Evolutionary conservation across 2,797 vertebrate genomes (phyloP), one percentile per base, ranked within the genome.

Genomic region (Novumbra hubbsi): DNA sequence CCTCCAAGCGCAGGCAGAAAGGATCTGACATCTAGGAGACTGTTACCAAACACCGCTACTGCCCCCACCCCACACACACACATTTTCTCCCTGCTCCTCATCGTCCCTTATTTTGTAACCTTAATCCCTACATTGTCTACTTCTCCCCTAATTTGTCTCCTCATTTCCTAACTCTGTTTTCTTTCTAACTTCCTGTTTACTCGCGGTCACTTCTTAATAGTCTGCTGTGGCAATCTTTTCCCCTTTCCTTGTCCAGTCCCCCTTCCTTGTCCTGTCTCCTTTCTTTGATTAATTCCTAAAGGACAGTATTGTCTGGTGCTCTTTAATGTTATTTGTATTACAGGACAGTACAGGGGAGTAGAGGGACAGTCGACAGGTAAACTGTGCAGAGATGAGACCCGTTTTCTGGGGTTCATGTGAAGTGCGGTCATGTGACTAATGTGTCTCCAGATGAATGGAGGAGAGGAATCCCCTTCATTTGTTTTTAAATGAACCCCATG

Each of bases 1-100:
- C 97, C 5, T 98, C 96, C 77, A 98, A 98, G 83, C 93, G 96
- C 76, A 88, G 96, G 30, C 95, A 96, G 74, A 97, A 96, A 84
- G 96, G 96, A 5, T 97, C 96, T 0, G 96, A 96, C 0, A 95
- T 94, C 38, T 98, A 94, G 91, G 89, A 74, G 68, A 17, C 68
- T 70, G 57, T 48, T 55, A 24, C 21, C 28, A 19, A 65, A 83
- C 76, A 77, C 73, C 64, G 72, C 75, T 76, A 45, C 74, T 71
- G 0, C 24, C 68, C 28, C 75, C 79, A 3, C 41, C 41, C 41
- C 41, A 38, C 3, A 38, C 34, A 38, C 34, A 38, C 6, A 45
- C 11, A 6, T 14, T 12, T 45, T 11, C 11, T 68, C 19, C 55
- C 5, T 57, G 55, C 24, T 57, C 7, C 17, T 57, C 52, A 19